Evolutionary conservation across 2,888 invertebrate genomes (phyloP), one percentile per base, ranked within the genome.

Genomic region (Vesta saturnalis): DNA sequence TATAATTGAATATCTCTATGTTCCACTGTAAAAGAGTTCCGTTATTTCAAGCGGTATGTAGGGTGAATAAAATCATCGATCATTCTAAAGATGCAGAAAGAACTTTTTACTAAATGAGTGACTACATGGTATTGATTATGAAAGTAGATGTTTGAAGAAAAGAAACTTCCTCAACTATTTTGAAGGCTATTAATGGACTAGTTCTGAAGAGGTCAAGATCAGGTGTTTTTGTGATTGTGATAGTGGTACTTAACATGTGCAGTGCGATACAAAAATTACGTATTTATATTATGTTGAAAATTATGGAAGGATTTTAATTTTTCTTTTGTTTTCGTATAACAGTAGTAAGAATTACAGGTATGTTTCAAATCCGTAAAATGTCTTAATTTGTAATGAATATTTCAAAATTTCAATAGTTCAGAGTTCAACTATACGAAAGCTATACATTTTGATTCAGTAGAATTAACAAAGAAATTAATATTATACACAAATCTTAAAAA

Each of bases 281-380:
- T 70, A 77, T 75, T 69, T 80, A 71, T 64, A 79, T 78, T 65
- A 78, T 78, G 76, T 69, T 79, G 10, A 78, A 80, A 67, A 72
- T 77, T 47, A 72, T 71, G 72, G 56, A 64, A 52, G 15, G 1
- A 14, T 60, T 59, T 15, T 47, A 22, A 39, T 12, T n/a, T 3
- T n/a, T 39, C 8, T 39, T 10, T 39, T 6, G 12, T 10, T 39
- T 10, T 12, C 3, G 8, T 39, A 10, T 3, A 39, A 3, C 8
- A 47, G 8, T 56, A 56, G 21, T 61, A 46, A 56, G 5, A 60
- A 46, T 14, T 14, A 16, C 2, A 14, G 16, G 1, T 15, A 55
- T 43, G 10, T 22, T n/a, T 56, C 16, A 21, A 46, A 12, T 21
- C 10, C n/a, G n/a, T n/a, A n/a, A n/a, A n/a, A n/a, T n/a, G n/a